phyloP scores from a whole-genome alignment of 2,888 invertebrate genomes.

The Campoplex capitator region DNA sequence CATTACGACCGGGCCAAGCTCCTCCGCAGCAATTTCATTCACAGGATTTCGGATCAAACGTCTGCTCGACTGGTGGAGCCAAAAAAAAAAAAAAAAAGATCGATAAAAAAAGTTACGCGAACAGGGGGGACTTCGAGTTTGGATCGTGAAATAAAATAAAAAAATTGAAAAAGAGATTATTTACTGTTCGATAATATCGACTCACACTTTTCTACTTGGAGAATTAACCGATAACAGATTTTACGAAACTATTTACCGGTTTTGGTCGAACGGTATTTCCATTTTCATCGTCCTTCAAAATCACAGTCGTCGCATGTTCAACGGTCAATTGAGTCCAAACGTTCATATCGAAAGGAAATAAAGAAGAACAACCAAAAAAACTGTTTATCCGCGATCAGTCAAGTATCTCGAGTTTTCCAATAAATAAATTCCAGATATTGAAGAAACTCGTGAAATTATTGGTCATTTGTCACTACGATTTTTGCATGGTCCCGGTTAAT shows the following conservation, averaged over 20 bases:
- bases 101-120: neutral
- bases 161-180: neutral
- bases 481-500: constrained; percentile 58
- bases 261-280: constrained; percentile 83
- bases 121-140: neutral
- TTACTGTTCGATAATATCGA: neutral
- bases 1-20: neutral
- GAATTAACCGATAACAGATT: neutral
- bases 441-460: neutral
- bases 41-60: constrained; percentile 18
- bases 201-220: too few relatives aligned
- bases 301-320: constrained; percentile 84
- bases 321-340: constrained; percentile 81
- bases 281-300: constrained; percentile 89
- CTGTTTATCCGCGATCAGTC: neutral
- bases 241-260: constrained; percentile 62
- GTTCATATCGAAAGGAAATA: constrained; percentile 74
- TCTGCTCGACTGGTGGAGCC: too few relatives aligned
- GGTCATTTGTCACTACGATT: constrained; percentile 59
- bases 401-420: too few relatives aligned
- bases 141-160: neutral
- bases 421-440: neutral
- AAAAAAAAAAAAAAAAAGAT: neutral
- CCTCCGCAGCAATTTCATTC: constrained; percentile 46
- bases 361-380: neutral